Conservation (phyloP, 2,797 vertebrate genomes). For the Chrysocyon brachyurus region DNA sequence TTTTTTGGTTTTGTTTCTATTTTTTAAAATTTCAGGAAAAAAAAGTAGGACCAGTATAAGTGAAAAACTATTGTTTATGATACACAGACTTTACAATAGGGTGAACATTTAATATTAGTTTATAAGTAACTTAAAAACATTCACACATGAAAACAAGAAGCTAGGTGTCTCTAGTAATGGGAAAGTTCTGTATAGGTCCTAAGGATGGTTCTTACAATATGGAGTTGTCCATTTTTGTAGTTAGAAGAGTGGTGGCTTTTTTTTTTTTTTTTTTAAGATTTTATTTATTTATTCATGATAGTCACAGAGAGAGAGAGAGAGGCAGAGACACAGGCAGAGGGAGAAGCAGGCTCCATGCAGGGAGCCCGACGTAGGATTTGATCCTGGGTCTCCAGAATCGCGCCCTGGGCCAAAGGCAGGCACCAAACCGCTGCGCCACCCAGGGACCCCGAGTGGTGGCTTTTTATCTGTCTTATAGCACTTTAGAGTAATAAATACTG, state of each 20-base stretch:
- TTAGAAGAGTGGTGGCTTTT: neutral
- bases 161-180: neutral
- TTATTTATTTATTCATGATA: too few relatives aligned
- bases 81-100: neutral
- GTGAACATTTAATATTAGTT: neutral
- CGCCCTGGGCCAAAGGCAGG: too few relatives aligned
- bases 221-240: neutral
- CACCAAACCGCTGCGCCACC: too few relatives aligned
- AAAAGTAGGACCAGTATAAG: neutral
- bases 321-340: too few relatives aligned
- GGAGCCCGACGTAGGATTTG: too few relatives aligned
- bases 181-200: neutral
- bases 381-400: too few relatives aligned
- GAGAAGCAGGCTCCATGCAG: too few relatives aligned
- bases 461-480: neutral
- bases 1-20: neutral
- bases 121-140: neutral
- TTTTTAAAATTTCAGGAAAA: neutral
- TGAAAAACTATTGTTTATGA: constrained; percentile 21
- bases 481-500: neutral
- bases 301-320: too few relatives aligned
- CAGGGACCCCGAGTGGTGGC: neutral
- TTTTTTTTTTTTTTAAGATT: neutral
- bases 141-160: neutral
- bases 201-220: neutral